Conservation (phyloP, 2,797 vertebrate species). For the Microhierax caerulescens region DNA sequence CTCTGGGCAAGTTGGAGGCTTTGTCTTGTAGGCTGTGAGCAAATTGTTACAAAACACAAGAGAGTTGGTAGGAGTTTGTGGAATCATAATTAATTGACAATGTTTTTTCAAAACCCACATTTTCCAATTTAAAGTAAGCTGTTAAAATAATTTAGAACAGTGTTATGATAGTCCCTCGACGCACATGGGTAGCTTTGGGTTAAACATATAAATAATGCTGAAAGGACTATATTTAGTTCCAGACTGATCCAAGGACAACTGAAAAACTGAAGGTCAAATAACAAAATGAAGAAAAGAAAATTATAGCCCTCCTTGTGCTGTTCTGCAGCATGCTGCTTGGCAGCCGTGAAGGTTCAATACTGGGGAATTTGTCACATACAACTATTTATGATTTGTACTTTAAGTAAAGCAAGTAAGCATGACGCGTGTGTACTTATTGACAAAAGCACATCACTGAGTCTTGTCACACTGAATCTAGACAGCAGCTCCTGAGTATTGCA, state of each 20-base stretch:
- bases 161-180: conserved; percentile 47
- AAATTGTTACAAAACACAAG: conserved; percentile 55
- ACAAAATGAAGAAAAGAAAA: conserved; percentile 60
- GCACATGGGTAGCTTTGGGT: conserved; percentile 27
- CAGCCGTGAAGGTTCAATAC: conserved; percentile 52
- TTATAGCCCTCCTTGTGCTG: conserved; percentile 62
- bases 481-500: neutral
- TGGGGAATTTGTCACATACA: conserved; percentile 55
- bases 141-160: conserved; percentile 54
- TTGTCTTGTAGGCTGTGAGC: conserved; percentile 34
- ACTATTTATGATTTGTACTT: conserved; percentile 56
- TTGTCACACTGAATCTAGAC: neutral
- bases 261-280: conserved; percentile 68
- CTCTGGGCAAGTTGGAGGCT: conserved; percentile 26
- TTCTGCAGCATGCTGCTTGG: conserved; percentile 51
- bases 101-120: conserved; percentile 18
- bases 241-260: conserved; percentile 56
- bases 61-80: conserved; percentile 31
- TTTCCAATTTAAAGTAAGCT: conserved; percentile 56
- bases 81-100: conserved; percentile 59
- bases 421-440: neutral
- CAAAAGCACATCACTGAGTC: neutral
- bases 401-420: conserved; percentile 48
- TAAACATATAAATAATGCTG: conserved; percentile 67
- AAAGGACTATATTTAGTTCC: conserved; percentile 54